Conservation (phyloP, 2,888 invertebrate species). For the Brachyopa scutellaris region DNA sequence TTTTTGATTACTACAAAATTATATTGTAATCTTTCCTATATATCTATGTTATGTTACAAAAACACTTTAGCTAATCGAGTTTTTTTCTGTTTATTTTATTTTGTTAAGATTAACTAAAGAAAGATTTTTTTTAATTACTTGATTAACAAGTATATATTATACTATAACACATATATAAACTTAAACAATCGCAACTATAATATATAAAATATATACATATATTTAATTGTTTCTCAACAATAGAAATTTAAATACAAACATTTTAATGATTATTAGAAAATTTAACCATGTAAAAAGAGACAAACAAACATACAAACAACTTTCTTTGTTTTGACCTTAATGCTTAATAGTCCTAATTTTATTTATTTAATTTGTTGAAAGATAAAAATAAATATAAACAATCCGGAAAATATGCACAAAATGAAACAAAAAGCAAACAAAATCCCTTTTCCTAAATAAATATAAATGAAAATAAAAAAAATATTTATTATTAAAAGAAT, state of each 20-base stretch:
- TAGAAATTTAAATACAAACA: slow-evolving; percentile 52
- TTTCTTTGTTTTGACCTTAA: slow-evolving; percentile 10
- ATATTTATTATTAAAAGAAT: slow-evolving; percentile 58
- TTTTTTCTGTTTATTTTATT: slow-evolving; percentile 46
- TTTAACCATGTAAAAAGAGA: slow-evolving; percentile 54
- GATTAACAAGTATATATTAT: slow-evolving; percentile 46
- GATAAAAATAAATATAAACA: slow-evolving; percentile 48
- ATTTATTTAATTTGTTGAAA: slow-evolving; percentile 62
- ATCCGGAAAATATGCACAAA: slow-evolving; percentile 67
- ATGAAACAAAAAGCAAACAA: slow-evolving; percentile 78
- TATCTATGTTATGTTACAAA: slow-evolving; percentile 66
- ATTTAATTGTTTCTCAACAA: slow-evolving; percentile 58
- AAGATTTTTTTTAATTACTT: slow-evolving; percentile 14
- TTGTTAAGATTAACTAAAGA: slow-evolving; percentile 33
- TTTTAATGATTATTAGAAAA: slow-evolving; percentile 63
- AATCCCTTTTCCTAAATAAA: slow-evolving; percentile 80
- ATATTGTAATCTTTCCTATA: slow-evolving; percentile 65
- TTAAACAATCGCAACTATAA: slow-evolving; percentile 65
- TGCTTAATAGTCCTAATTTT: slow-evolving; percentile 50
- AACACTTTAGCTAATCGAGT: slow-evolving; percentile 60
- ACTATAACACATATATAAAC: slow-evolving; percentile 59
- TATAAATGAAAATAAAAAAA: slow-evolving; percentile 71
- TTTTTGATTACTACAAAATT: slow-evolving; percentile 54
- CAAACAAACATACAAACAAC: slow-evolving; percentile 10
- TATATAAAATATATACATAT: slow-evolving; percentile 30